Percentiles rank a stretch among this genome's conserved stretches.
These are phyloP conservation scores for Macrosteles quadrilineatus DNA, from an alignment of 1,140 invertebrate species.

Conservation along the genomic window DNA sequence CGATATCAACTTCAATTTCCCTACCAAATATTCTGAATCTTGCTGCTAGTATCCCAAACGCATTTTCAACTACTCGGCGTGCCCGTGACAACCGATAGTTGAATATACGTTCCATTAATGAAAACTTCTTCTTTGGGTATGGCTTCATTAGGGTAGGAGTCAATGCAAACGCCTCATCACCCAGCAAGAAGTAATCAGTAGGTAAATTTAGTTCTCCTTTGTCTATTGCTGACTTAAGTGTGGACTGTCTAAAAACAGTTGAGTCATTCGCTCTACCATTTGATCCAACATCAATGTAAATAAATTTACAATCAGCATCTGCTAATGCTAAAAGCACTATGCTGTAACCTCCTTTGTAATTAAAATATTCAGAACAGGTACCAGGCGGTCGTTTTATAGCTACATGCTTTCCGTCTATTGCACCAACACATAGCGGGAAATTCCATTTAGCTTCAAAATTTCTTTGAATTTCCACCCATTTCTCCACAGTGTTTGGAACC, in stretches of 20 bases:
- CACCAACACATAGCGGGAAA: no score
- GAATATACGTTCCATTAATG: slow-evolving; percentile 45
- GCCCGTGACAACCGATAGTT: slow-evolving; percentile 47
- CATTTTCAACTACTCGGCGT: slow-evolving; percentile 49
- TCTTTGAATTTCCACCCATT: no score
- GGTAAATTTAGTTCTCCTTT: slow-evolving; percentile 37
- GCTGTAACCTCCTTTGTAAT: slow-evolving; percentile 1
- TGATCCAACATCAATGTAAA: no score
- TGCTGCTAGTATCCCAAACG: slow-evolving; percentile 51
- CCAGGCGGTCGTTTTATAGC: no score
- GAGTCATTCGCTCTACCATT: slow-evolving; percentile 49
- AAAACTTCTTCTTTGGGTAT: slow-evolving; percentile 40
- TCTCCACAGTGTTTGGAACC: no score
- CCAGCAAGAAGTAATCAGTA: slow-evolving; percentile 46
- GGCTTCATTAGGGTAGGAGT: slow-evolving; percentile 48
- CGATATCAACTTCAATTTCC: slow-evolving; percentile 43
- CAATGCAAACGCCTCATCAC: slow-evolving; percentile 52
- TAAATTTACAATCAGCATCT: no score
- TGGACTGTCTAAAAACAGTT: slow-evolving; percentile 44
- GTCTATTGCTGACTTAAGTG: slow-evolving; percentile 37
- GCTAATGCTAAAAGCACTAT: not conserved
- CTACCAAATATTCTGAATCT: slow-evolving; percentile 51
- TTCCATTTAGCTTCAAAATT: no score
- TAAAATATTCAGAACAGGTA: no score
- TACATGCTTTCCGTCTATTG: no score